phyloP scores from a whole-genome alignment of 2,113 vertebrate species.

The Muntiacus reevesi region DNA sequence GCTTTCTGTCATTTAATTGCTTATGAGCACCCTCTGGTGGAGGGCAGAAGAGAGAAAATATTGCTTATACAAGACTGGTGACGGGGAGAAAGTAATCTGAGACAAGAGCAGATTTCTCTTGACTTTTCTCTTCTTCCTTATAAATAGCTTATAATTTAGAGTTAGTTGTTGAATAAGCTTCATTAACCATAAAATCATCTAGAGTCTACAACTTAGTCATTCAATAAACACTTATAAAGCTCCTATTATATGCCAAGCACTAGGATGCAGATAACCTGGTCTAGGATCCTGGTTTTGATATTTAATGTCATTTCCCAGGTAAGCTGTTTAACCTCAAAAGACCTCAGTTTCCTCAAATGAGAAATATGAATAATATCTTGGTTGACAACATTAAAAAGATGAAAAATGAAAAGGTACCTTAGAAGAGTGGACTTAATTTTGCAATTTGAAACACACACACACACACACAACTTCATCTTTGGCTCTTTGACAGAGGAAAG shows the following conservation, averaged over 20 bases:
- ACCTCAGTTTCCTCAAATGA: slow-evolving; percentile 27
- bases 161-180: neutral
- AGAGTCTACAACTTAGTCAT: neutral
- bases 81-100: neutral
- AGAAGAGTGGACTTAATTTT: neutral
- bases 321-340: neutral
- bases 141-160: slow-evolving; percentile 25
- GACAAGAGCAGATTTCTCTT: neutral
- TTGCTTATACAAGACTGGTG: neutral
- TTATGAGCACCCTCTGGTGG: slow-evolving; percentile 66
- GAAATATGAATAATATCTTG: slow-evolving; percentile 2
- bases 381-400: slow-evolving; percentile 20
- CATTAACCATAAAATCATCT: neutral
- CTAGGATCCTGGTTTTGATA: neutral
- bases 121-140: neutral
- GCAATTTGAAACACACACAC: neutral
- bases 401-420: neutral
- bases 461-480: neutral
- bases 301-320: neutral
- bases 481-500: neutral
- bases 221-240: slow-evolving; percentile 10
- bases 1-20: slow-evolving; percentile 38
- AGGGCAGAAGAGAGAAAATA: slow-evolving; percentile 59
- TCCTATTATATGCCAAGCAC: neutral
- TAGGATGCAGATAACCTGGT: neutral